A percentile compares a stretch with the other conserved stretches of the same genome.
Conservation (phyloP, 2,113 vertebrate species). For the Plectropomus leopardus region DNA sequence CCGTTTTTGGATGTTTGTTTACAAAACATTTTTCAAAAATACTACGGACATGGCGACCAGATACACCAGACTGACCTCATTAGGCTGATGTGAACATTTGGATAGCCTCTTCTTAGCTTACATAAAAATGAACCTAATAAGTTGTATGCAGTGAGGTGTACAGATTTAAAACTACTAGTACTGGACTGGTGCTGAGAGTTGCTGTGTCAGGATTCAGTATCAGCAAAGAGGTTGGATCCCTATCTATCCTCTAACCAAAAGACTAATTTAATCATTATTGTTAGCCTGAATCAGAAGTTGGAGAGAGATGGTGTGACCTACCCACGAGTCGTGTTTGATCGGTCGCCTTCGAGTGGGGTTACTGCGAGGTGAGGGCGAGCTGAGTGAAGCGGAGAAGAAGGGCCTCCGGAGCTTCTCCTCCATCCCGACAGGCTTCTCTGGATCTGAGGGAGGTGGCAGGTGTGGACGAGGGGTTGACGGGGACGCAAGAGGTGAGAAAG, state of each 20-base stretch:
- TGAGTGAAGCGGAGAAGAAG: slow-evolving; percentile 80
- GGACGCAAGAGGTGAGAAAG: not conserved
- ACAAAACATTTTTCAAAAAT: not conserved
- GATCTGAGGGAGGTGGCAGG: slow-evolving; percentile 52
- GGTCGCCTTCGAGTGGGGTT: slow-evolving; percentile 79
- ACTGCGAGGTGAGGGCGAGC: slow-evolving; percentile 80
- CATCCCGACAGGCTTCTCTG: slow-evolving; percentile 63
- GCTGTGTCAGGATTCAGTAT: too few relatives aligned
- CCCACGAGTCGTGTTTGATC: slow-evolving; percentile 87
- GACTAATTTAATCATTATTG: not conserved
- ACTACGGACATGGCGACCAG: too few relatives aligned
- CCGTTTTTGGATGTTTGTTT: not conserved
- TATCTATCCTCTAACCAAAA: not conserved
- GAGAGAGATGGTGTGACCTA: slow-evolving; percentile 52
- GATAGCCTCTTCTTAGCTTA: not conserved
- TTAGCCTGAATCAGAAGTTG: not conserved
- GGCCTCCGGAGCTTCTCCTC: slow-evolving; percentile 79
- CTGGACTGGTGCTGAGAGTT: too few relatives aligned
- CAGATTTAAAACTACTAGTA: not conserved
- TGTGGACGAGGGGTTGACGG: not conserved
- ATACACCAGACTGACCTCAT: not conserved
- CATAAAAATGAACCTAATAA: not conserved
- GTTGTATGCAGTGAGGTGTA: not conserved
- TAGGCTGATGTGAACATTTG: too few relatives aligned
- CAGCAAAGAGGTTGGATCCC: too few relatives aligned